Conservation (phyloP, 2,888 invertebrate species). For the Xanthorhoe spadicearia region DNA sequence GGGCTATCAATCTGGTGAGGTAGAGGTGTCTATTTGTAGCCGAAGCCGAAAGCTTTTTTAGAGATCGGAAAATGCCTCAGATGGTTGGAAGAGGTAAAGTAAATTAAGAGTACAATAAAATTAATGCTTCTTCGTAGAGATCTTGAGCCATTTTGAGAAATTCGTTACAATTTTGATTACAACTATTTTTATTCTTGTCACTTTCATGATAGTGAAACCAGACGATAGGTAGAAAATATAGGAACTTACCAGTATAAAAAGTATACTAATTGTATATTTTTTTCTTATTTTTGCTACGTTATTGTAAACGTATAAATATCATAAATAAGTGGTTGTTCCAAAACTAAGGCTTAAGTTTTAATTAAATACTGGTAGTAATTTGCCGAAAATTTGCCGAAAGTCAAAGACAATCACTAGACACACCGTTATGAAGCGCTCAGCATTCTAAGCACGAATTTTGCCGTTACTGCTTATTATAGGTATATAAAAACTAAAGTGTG, state of each 20-base stretch:
- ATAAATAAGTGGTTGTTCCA: no score
- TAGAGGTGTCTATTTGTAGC: slow-evolving; percentile 1
- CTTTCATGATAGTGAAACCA: no score
- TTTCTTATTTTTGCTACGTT: neutral
- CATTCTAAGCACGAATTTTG: slow-evolving; percentile 38
- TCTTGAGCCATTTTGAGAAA: no score
- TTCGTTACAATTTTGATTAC: neutral
- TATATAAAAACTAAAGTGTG: slow-evolving; percentile 29
- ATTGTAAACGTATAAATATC: no score
- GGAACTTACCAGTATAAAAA: no score
- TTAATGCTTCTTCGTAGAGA: neutral
- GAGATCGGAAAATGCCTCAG: neutral
- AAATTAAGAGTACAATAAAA: neutral
- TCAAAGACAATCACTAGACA: slow-evolving; percentile 8
- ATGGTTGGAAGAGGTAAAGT: neutral
- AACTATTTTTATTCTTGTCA: no score
- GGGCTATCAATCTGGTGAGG: slow-evolving; percentile 24
- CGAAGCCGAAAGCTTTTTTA: slow-evolving; percentile 13
- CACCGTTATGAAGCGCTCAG: slow-evolving; percentile 27
- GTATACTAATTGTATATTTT: no score
- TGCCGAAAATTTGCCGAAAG: slow-evolving; percentile 15
- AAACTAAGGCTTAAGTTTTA: no score
- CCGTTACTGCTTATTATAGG: slow-evolving; percentile 40
- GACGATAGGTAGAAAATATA: no score
- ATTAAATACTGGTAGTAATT: neutral